Evolutionary conservation across 2,888 invertebrate genomes (phyloP), one percentile per base, ranked within the genome.

Genomic region (Oeneis ivallda): DNA sequence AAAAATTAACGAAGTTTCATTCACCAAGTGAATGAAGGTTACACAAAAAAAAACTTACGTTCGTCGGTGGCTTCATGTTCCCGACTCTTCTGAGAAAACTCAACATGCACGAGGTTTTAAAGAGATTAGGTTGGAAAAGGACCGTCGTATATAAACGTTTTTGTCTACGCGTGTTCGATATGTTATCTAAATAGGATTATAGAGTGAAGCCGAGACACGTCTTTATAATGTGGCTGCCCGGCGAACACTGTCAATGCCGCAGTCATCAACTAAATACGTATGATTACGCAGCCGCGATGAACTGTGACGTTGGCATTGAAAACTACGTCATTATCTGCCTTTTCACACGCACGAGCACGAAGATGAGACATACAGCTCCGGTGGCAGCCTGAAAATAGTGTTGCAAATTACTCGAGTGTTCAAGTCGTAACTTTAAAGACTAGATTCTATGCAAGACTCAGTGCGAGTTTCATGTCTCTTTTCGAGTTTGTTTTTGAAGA

Each of bases 61-160:
- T 89, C 13, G 85, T 84, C 70, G 90, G 91, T 64, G 92, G 91
- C 71, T 90, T 92, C 92, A 92, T 92, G n/a, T 78, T 87, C 78
- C 77, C 84, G 74, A 87, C 74, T 71, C 77, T 79, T 81, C 80
- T 86, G 50, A 89, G 70, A 43, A 87, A 78, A 73, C 75, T 82
- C 76, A 89, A 76, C 90, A 91, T 91, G 66, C 80, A 84, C 78
- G 52, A 56, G 59, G 19, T 8, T 47, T 34, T 6, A 47, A 58
- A 19, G 37, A 59, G 63, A 34, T 32, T 59, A 63, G 56, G 11
- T 26, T 26, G 2, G 5, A 52, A 52, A 69, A 62, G 41, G 11
- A 62, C 60, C 56, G 60, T 47, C 41, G 13, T 53, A 43, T 17
- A 50, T 32, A 6, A 39, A 45, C 41, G 37, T 43, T 2, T 26